phyloP scores from a whole-genome alignment of 2,888 invertebrate genomes.

The Lycophotia porphyrea region DNA sequence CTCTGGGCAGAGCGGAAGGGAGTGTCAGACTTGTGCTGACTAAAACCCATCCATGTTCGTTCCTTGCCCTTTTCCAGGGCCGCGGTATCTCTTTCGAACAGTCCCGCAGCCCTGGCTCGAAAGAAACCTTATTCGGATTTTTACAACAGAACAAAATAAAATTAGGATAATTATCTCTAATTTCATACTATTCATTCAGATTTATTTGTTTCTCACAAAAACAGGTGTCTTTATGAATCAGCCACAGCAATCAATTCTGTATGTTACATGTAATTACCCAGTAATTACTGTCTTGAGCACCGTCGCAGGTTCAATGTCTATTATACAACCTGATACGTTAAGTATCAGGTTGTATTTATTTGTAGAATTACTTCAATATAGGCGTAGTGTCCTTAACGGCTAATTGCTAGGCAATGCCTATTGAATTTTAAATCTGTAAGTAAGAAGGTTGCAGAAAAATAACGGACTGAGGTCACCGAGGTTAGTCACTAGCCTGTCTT shows the following conservation, averaged over 20 bases:
- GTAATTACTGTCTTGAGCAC: slow-evolving; percentile 46
- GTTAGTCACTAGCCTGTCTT: not conserved
- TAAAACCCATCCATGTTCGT: too few species aligned
- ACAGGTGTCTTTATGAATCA: slow-evolving; percentile 37
- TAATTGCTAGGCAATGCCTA: slow-evolving; percentile 25
- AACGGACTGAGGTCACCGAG: not conserved
- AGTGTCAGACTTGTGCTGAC: too few species aligned
- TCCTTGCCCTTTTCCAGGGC: too few species aligned
- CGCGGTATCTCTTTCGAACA: too few species aligned
- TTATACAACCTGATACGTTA: slow-evolving; percentile 28
- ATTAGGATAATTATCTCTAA: not conserved
- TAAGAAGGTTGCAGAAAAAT: slow-evolving; percentile 7
- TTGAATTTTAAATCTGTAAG: slow-evolving; percentile 20
- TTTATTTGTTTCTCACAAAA: slow-evolving; percentile 30
- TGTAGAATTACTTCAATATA: slow-evolving; percentile 24
- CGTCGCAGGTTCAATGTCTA: slow-evolving; percentile 53
- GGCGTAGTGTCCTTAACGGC: not conserved
- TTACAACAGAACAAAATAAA: not conserved
- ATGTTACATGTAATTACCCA: slow-evolving; percentile 48
- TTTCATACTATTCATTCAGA: slow-evolving; percentile 1
- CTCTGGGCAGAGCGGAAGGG: too few species aligned
- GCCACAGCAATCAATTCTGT: slow-evolving; percentile 42
- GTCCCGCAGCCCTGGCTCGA: too few species aligned
- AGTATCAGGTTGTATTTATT: too few species aligned
- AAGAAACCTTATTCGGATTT: not conserved